Conservation (phyloP, 2,888 invertebrate genomes). For the Alentia gelatinosa region DNA sequence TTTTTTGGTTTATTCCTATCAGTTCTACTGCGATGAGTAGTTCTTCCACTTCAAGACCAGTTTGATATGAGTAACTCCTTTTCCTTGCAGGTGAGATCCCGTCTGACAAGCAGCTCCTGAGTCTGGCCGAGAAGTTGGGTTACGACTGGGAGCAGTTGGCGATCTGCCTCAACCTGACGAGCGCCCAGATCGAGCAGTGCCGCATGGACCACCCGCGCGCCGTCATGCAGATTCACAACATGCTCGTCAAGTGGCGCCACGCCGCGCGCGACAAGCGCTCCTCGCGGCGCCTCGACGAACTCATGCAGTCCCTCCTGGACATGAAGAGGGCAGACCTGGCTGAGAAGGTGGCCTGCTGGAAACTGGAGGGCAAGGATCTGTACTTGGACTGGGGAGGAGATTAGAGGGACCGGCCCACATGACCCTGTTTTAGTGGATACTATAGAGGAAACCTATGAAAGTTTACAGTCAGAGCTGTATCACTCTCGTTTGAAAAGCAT, state of each 20-base stretch:
- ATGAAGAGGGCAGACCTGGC: not conserved
- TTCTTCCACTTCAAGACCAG: no score
- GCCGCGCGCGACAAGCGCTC: not conserved
- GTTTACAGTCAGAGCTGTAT: no score
- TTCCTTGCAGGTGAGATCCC: not conserved
- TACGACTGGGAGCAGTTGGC: constrained; percentile 80
- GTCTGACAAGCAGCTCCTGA: constrained; percentile 60
- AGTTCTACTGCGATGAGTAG: no score
- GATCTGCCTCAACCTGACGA: constrained; percentile 78
- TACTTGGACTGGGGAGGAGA: constrained; percentile 17
- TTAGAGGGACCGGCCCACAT: no score
- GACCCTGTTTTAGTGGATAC: no score
- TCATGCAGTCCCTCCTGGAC: not conserved
- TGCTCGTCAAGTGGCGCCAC: not conserved
- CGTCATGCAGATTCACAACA: not conserved
- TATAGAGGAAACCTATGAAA: no score
- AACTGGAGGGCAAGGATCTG: not conserved
- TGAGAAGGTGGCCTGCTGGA: not conserved
- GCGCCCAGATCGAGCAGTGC: constrained; percentile 80
- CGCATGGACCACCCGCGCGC: constrained; percentile 74
- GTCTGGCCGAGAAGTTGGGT: constrained; percentile 70
- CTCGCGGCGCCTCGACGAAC: not conserved
- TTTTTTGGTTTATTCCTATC: not conserved
- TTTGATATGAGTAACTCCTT: no score
- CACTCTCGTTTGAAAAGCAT: no score